Percentiles rank a stretch among this genome's conserved stretches.
phyloP scores from a whole-genome alignment of 2,888 invertebrate species.

The Tuta absoluta region DNA sequence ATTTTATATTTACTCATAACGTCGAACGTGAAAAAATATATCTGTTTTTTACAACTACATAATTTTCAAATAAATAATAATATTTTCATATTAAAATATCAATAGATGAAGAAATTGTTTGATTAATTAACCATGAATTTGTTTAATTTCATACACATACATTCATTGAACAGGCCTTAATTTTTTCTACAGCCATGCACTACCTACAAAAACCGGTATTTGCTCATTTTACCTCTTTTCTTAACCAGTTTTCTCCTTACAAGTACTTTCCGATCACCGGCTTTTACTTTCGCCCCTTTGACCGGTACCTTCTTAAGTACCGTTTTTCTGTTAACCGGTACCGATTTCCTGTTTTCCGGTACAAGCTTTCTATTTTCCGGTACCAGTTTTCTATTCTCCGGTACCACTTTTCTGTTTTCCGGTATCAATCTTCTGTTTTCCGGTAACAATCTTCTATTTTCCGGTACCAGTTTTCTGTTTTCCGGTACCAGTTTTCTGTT shows the following conservation, averaged over 20 bases:
- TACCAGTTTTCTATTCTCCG: no score
- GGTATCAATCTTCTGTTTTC: no score
- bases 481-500: slow-evolving; percentile 3
- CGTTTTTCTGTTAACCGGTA: slow-evolving; percentile 15
- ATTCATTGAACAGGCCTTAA: slow-evolving; percentile 3
- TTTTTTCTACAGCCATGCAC: slow-evolving; percentile 38
- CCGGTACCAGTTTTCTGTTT: no score
- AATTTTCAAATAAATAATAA: no score
- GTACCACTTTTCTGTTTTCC: no score
- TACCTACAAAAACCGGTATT: slow-evolving; percentile 20
- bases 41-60: neutral
- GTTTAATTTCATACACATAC: neutral
- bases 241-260: slow-evolving; percentile 66
- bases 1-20: no score
- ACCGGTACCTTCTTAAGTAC: slow-evolving; percentile 32
- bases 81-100: no score
- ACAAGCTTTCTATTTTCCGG: no score
- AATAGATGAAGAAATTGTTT: no score
- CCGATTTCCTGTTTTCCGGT: no score
- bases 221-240: slow-evolving; percentile 62
- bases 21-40: no score
- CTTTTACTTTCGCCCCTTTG: slow-evolving; percentile 45
- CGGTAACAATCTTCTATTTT: no score
- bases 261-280: slow-evolving; percentile 59
- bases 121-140: neutral